These are phyloP conservation scores for Carollia perspicillata DNA, from an alignment of 2,113 vertebrate species.

Conservation along the genomic window DNA sequence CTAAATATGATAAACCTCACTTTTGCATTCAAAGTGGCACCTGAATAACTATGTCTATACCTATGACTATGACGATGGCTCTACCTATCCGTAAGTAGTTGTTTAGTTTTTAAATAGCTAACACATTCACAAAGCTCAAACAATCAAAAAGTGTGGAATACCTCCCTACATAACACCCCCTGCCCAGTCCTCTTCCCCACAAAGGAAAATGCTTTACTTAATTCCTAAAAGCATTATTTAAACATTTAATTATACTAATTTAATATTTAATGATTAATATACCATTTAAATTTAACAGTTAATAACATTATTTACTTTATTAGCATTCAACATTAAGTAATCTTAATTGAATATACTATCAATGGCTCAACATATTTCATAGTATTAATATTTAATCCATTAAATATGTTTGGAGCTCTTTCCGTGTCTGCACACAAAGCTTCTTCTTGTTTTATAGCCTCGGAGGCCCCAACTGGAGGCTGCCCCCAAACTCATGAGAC, in stretches of 20 bases:
- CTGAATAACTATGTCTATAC: background rate
- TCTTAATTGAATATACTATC: background rate
- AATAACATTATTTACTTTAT: background rate
- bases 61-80: background rate
- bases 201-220: background rate
- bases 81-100: background rate
- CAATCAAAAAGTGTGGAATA: background rate
- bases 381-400: background rate
- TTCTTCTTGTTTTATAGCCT: background rate
- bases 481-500: background rate
- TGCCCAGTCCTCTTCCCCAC: background rate
- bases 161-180: background rate
- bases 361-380: background rate
- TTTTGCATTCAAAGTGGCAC: background rate
- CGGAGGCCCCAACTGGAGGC: background rate
- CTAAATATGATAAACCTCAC: background rate
- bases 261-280: background rate
- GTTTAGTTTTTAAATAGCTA: background rate
- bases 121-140: background rate
- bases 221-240: background rate
- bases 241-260: conserved; percentile 4
- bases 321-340: background rate
- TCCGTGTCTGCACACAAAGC: background rate
- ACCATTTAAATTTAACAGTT: background rate
- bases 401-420: background rate